Percentiles rank a stretch among this genome's conserved stretches.
phyloP scores from a whole-genome alignment of 2,797 vertebrate genomes.

The Parauchenoglanis ngamensis region DNA sequence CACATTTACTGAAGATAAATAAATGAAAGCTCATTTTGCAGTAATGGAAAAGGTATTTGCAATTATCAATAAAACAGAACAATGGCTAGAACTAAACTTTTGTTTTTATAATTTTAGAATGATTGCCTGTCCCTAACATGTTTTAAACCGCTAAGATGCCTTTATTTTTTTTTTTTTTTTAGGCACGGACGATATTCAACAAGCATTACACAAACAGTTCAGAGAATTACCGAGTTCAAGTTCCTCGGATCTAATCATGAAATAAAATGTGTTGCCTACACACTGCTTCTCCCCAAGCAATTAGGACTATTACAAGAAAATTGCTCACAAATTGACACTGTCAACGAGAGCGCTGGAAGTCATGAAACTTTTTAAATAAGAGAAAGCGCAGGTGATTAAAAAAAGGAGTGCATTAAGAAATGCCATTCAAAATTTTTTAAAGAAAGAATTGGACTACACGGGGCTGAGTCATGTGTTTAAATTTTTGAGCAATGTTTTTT shows the following conservation, averaged over 20 bases:
- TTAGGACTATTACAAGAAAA: slow-evolving; percentile 2
- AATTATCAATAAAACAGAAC: neutral
- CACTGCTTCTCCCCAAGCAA: slow-evolving; percentile 15
- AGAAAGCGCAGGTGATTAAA: neutral
- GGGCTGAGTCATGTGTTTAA: neutral
- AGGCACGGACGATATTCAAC: neutral
- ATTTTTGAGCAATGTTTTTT: neutral
- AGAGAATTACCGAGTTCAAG: neutral
- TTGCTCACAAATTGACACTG: slow-evolving; percentile 7
- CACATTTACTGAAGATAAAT: neutral
- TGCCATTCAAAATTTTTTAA: neutral
- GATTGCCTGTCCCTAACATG: neutral
- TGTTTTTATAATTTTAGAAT: neutral
- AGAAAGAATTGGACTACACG: neutral
- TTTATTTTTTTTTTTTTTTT: too few species aligned
- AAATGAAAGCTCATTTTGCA: neutral
- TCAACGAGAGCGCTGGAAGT: neutral
- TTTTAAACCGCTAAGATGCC: neutral
- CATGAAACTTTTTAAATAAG: neutral
- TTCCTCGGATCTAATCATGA: neutral
- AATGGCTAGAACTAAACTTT: neutral
- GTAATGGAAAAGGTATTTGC: neutral
- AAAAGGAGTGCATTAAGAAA: neutral
- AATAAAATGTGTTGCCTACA: slow-evolving; percentile 17
- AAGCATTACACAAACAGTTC: neutral